phyloP scores from a whole-genome alignment of 2,888 invertebrate genomes.

The Incurvaria masculella region DNA sequence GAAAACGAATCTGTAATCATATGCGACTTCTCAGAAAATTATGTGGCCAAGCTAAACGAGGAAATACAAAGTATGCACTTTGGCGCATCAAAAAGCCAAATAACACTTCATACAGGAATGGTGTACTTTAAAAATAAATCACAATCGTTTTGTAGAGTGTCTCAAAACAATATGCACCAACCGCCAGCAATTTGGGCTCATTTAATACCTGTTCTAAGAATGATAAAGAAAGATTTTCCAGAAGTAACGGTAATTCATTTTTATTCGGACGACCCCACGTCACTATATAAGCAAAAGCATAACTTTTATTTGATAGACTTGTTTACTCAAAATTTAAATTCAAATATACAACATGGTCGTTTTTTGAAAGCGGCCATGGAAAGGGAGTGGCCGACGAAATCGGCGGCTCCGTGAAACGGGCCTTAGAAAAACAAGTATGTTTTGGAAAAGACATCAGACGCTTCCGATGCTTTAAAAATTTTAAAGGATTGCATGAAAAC shows the following conservation, averaged over 20 bases:
- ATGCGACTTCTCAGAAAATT: constrained; percentile 1
- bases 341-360: constrained; percentile 3
- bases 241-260: constrained; percentile 1
- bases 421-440: constrained; percentile 3
- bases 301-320: constrained; percentile 3
- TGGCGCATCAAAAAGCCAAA: background rate
- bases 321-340: constrained; percentile 1
- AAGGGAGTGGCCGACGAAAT: constrained; percentile 9
- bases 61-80: constrained; percentile 3
- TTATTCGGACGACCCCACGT: constrained; percentile 2
- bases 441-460: constrained; percentile 3
- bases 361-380: constrained; percentile 5
- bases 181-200: constrained; percentile 9
- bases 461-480: background rate
- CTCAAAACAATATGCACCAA: background rate
- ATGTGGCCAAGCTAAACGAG: background rate
- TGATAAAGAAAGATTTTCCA: background rate
- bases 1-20: background rate
- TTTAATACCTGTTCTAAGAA: constrained; percentile 4
- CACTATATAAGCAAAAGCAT: constrained; percentile 5
- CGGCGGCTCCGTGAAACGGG: constrained; percentile 7
- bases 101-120: constrained; percentile 3
- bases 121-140: background rate
- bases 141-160: constrained; percentile 1
- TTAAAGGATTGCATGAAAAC: background rate